Percentiles rank a stretch among this genome's conserved stretches.
Evolutionary conservation across 2,888 invertebrate genomes (phyloP).

Genomic region (Athalia cordata): DNA sequence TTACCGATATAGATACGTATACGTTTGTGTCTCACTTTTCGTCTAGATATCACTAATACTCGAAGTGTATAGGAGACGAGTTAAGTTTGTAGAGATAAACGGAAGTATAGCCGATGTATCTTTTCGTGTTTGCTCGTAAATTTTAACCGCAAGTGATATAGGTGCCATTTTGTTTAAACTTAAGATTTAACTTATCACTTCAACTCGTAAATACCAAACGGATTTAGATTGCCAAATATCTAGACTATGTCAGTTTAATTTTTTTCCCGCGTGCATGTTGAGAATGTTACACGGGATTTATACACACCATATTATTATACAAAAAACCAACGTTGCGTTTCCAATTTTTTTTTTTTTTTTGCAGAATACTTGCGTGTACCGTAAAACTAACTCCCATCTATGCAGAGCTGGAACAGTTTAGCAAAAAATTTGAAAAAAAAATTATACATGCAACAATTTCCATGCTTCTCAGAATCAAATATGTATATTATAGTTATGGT

Average conservation of each 20-base stretch:
- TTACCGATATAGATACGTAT: not conserved
- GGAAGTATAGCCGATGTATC: slow-evolving; percentile 55
- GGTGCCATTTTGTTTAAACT: slow-evolving; percentile 52
- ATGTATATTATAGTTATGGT: not conserved
- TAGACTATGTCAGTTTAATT: not conserved
- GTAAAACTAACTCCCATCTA: too few species aligned
- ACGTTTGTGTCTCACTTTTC: not conserved
- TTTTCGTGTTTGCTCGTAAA: slow-evolving; percentile 50
- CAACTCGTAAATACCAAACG: slow-evolving; percentile 36
- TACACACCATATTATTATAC: too few species aligned
- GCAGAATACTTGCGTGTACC: too few species aligned
- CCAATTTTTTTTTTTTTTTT: too few species aligned
- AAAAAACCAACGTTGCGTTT: too few species aligned
- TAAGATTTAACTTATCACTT: slow-evolving; percentile 49
- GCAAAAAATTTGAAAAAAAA: too few species aligned
- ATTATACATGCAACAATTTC: too few species aligned
- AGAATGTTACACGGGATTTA: too few species aligned
- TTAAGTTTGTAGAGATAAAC: slow-evolving; percentile 26
- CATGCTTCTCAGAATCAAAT: too few species aligned
- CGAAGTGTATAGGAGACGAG: not conserved
- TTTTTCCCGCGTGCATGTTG: too few species aligned
- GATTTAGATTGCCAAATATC: slow-evolving; percentile 19
- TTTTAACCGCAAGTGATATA: slow-evolving; percentile 50
- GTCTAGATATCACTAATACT: not conserved
- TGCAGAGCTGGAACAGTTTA: too few species aligned